Evolutionary conservation across 1,140 invertebrate genomes (phyloP).

Genomic region (Vanessa tameamea): DNA sequence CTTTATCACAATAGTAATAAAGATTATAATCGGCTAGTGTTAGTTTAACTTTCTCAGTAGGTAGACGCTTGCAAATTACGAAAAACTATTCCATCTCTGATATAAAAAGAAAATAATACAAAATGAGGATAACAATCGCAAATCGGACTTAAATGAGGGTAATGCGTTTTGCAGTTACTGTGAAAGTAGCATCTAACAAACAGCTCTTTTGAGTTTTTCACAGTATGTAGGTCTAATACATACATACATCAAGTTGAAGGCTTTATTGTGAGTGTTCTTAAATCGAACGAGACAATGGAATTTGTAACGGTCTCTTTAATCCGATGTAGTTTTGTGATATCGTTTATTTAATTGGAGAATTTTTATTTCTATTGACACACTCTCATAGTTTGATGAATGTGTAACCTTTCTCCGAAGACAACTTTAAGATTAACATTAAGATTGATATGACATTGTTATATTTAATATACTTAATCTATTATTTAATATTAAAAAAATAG

Average conservation of each 20-base stretch:
- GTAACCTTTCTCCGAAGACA: too few relatives aligned
- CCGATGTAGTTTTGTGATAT: background rate
- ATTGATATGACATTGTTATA: too few relatives aligned
- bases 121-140: slow-evolving; percentile 6
- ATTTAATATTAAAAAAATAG: too few relatives aligned
- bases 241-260: background rate
- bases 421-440: too few relatives aligned
- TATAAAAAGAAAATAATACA: background rate
- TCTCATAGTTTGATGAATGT: too few relatives aligned
- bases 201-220: background rate
- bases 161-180: background rate
- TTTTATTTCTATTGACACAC: too few relatives aligned
- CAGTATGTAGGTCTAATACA: background rate
- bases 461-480: too few relatives aligned
- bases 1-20: background rate
- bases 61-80: background rate
- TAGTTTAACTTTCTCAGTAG: background rate
- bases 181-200: background rate
- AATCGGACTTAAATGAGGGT: background rate
- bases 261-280: background rate
- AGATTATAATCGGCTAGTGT: background rate
- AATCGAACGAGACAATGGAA: slow-evolving; percentile 2
- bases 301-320: background rate
- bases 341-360: background rate
- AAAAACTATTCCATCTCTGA: background rate